These are phyloP conservation scores for Lytechinus pictus DNA, from an alignment of 35 echinoderm and acorn worm genomes.

Conservation along the genomic window DNA sequence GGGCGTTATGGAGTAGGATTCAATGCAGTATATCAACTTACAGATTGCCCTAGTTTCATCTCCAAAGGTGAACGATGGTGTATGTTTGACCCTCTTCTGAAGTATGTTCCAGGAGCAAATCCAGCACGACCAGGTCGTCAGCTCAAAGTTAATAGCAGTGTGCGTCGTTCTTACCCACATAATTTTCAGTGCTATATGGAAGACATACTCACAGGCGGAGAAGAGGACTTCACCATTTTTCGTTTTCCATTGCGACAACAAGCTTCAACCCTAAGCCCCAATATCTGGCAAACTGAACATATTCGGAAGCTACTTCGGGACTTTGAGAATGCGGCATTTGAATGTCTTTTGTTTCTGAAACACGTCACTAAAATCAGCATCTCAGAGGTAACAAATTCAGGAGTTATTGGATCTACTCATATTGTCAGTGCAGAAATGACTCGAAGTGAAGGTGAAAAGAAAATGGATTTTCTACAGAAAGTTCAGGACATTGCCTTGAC, in stretches of 20 bases:
- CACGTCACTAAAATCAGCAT: constrained; percentile 41
- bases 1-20: constrained; percentile 92
- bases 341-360: constrained; percentile 59
- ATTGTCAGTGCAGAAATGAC: constrained; percentile 6
- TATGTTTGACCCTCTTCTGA: constrained; percentile 78
- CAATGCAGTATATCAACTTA: constrained; percentile 88
- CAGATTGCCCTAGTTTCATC: constrained; percentile 87
- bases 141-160: constrained; percentile 14
- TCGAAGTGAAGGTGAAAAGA: background rate
- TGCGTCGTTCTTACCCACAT: constrained; percentile 61
- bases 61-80: constrained; percentile 60
- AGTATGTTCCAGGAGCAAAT: constrained; percentile 71
- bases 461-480: background rate
- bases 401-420: background rate
- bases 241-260: constrained; percentile 72
- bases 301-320: background rate
- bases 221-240: constrained; percentile 64
- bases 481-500: background rate
- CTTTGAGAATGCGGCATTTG: constrained; percentile 24
- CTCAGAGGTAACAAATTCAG: constrained; percentile 12
- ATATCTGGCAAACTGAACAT: background rate
- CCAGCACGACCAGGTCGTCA: constrained; percentile 54
- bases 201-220: constrained; percentile 7
- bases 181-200: constrained; percentile 62
- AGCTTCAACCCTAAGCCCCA: constrained; percentile 37